Base-by-base conservation (phyloP, 2,888 invertebrate species). In the Eurytoma californica region DNA sequence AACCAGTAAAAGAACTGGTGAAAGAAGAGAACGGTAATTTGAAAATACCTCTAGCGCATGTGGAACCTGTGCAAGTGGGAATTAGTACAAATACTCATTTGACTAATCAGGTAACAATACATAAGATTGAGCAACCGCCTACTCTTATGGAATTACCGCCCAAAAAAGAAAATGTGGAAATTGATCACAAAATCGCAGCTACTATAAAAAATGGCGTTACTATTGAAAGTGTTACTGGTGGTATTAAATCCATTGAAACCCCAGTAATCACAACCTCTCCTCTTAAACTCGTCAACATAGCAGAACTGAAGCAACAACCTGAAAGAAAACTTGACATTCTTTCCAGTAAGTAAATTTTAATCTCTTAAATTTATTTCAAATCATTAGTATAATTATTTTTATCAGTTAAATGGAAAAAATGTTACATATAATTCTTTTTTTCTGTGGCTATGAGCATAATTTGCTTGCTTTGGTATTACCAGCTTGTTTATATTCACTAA, bases 251-350 rank as follows among this genome's bases (percentile, higher is more conserved):
- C 1, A 88, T 89, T 30, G 89, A 88, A 80, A 90, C 88, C 0
- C 87, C 89, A 3, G 90, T 90, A 5, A 90, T 90, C 72, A 89
- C 87, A 9, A 86, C 86, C 12, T 88, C 89, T 3, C 90, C 89
- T 0, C 69, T 87, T 3, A 89, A 89, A 76, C 79, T 89, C 14
- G 84, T 86, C 0, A 87, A 87, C 49, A 84, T 86, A 20, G 80
- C 84, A 0, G 88, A 88, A 47, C 72, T 85, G 13, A 88, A 86
- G 47, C 85, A 85, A 20, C 58, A 80, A 3, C 79, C 82, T 0
- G 87, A 87, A 30, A 88, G 85, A 24, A 82, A 81, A 60, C 47
- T 53, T 28, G 80, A 80, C 4, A 24, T 75, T 20, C 4, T 39
- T 39, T 39, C 20, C 14, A 77, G 80, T 80, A 65, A 72, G 73